Evolutionary conservation across 2,797 vertebrate genomes (phyloP), one percentile per base, ranked within the genome.

Genomic region (Helostoma temminkii): DNA sequence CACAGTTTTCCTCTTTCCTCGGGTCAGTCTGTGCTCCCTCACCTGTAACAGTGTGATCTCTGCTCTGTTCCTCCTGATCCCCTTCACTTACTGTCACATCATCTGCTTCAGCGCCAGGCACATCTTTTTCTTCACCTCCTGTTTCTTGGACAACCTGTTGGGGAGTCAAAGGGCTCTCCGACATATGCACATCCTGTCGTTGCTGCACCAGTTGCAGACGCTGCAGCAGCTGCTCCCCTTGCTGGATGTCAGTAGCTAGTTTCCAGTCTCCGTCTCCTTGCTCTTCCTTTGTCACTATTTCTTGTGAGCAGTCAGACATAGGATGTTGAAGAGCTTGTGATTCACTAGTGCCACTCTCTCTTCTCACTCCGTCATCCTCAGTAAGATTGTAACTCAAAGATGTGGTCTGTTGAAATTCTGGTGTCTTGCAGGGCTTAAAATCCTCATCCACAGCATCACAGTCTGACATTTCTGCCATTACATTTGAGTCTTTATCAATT

Each of bases 191-290:
- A 5, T 92, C 87, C 30, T 93, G 92, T 30, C 67, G 78, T 66
- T 79, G 72, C 50, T 93, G 90, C 55, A 93, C 47, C 34, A 84
- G 48, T 22, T 86, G 87, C 66, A 93, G 82, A 22, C 86, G 88
- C 26, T 92, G 87, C 48, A 93, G 90, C 68, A 94, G 78, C 42
- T 88, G 60, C 85, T 91, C 85, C 39, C 93, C 92, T 78, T 93
- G 91, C 36, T 89, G 88, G 65, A 91, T 76, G 3, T 87, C 82
- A 5, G 47, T 78, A 3, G 78, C 24, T 71, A 87, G 81, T 66
- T 30, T 85, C 67, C 1, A 16, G 43, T 18, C 71, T 42, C 19
- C 65, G 6, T 81, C 66, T 25, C 24, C 67, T 16, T 37, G 34
- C 25, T 60, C 53, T 14, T 7, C 54, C 24, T 22, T 54, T 24